These are phyloP conservation scores for Acestrorhynchus altus DNA, from an alignment of 2,797 vertebrate genomes.

Conservation along the genomic window DNA sequence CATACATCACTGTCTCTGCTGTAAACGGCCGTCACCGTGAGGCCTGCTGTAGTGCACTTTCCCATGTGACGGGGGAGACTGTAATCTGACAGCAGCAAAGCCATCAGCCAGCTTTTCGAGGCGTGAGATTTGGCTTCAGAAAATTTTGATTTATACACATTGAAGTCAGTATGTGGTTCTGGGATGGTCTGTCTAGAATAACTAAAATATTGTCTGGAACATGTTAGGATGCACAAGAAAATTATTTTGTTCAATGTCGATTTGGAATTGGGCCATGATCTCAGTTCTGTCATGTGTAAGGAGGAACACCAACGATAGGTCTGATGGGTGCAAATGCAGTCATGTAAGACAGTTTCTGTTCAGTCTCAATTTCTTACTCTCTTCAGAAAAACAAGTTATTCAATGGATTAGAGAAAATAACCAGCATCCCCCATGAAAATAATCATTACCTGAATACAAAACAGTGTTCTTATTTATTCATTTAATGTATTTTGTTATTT, in stretches of 20 bases:
- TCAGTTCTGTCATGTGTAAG: background rate
- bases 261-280: background rate
- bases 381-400: too few species aligned
- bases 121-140: background rate
- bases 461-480: too few species aligned
- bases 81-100: constrained; percentile 19
- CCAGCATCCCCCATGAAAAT: too few species aligned
- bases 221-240: background rate
- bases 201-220: background rate
- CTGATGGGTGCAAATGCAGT: too few species aligned
- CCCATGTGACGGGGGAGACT: constrained; percentile 34
- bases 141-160: constrained; percentile 4
- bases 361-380: too few species aligned
- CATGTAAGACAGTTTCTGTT: too few species aligned
- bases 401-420: too few species aligned
- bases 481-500: too few species aligned
- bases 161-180: background rate
- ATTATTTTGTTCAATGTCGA: background rate
- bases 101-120: background rate
- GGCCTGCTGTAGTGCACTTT: constrained; percentile 10
- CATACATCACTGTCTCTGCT: constrained; percentile 48
- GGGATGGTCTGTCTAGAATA: constrained; percentile 7
- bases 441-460: too few species aligned
- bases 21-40: constrained; percentile 32
- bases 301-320: background rate